Conservation (phyloP, 2,113 vertebrate genomes). For the Podiceps cristatus region DNA sequence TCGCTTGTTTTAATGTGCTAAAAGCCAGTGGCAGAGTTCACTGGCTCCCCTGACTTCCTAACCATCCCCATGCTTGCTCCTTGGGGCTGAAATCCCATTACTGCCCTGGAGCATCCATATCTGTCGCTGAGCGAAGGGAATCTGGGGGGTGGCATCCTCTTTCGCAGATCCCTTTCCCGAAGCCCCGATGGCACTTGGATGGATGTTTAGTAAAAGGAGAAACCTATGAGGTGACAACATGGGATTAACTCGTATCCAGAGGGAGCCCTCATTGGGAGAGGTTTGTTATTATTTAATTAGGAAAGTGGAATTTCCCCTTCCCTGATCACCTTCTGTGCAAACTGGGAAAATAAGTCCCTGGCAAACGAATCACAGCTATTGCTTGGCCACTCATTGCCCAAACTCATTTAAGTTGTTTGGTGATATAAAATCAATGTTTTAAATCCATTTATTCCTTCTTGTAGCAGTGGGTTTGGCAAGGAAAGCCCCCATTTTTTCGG, state of each 20-base stretch:
- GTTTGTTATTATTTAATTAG: neutral
- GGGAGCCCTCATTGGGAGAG: neutral
- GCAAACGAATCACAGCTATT: neutral
- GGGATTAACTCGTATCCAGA: neutral
- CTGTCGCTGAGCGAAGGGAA: neutral
- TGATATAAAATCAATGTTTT: neutral
- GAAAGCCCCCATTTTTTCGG: fast-evolving
- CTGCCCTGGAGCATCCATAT: neutral
- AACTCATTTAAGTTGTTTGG: fast-evolving
- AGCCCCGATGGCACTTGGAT: neutral
- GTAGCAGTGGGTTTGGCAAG: neutral
- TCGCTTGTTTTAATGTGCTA: fast-evolving
- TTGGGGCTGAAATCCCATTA: fast-evolving
- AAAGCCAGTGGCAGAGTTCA: neutral
- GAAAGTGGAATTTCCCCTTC: neutral
- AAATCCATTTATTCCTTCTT: neutral
- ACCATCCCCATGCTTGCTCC: fast-evolving
- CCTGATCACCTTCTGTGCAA: neutral
- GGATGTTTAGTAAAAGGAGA: neutral
- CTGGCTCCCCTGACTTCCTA: neutral
- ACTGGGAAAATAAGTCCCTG: fast-evolving
- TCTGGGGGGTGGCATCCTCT: fast-evolving
- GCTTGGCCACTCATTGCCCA: fast-evolving
- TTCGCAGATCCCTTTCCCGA: neutral
- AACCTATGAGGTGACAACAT: fast-evolving